Evolutionary conservation across 2,113 vertebrate genomes (phyloP).

Genomic region (Anolis carolinensis): DNA sequence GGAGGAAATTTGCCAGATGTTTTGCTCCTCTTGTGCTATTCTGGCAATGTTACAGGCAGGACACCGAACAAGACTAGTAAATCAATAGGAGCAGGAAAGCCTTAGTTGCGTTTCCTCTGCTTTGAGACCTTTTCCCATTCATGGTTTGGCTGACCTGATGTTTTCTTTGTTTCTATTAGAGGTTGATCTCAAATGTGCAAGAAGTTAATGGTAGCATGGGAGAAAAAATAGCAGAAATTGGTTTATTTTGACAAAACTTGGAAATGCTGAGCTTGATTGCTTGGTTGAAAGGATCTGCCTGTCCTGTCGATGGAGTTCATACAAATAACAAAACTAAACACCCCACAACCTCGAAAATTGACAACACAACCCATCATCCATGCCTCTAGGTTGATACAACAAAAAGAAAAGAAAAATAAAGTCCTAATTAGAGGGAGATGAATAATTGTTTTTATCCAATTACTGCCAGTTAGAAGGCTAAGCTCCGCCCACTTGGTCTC

Average conservation of each 20-base stretch:
- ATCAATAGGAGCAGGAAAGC: constrained; percentile 64
- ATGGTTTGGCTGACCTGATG: constrained; percentile 55
- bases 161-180: constrained; percentile 55
- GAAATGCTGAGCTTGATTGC: constrained; percentile 9
- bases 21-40: constrained; percentile 68
- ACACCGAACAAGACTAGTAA: constrained; percentile 71
- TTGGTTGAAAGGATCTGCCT: constrained; percentile 39
- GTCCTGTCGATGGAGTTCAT: constrained; percentile 34
- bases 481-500: too few species aligned
- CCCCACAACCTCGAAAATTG: too few species aligned
- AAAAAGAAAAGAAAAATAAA: too few species aligned
- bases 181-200: constrained; percentile 45
- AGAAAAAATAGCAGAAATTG: constrained; percentile 36
- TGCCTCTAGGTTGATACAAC: too few species aligned
- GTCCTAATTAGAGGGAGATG: too few species aligned
- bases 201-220: not conserved
- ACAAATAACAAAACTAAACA: too few species aligned
- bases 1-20: constrained; percentile 74
- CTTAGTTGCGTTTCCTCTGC: constrained; percentile 55
- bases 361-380: too few species aligned
- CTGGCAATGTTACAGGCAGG: constrained; percentile 68
- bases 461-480: too few species aligned
- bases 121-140: constrained; percentile 49
- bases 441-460: too few species aligned
- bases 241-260: not conserved